phyloP scores from a whole-genome alignment of 2,888 invertebrate species.

The Catonia carolina region DNA sequence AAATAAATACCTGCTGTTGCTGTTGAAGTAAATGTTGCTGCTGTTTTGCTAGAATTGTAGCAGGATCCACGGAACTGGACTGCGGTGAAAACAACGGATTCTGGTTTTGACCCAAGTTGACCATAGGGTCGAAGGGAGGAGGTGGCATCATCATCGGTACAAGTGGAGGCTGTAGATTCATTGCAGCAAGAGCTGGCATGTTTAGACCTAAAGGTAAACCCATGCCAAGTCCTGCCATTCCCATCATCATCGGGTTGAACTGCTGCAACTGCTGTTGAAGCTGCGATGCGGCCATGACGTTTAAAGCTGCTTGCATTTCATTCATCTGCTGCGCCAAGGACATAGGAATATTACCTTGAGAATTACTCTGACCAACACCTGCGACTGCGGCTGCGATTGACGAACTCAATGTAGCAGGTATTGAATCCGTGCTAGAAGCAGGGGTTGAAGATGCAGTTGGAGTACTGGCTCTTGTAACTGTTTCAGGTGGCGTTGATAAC shows the following conservation, averaged over 20 bases:
- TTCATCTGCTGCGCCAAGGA: slow-evolving; percentile 68
- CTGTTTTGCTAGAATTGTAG: slow-evolving; percentile 57
- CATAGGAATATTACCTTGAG: slow-evolving; percentile 42
- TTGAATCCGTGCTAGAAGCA: slow-evolving; percentile 53
- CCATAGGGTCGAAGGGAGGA: slow-evolving; percentile 66
- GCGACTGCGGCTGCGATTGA: slow-evolving; percentile 40
- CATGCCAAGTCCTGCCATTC: slow-evolving; percentile 68
- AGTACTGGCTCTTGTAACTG: slow-evolving; percentile 54
- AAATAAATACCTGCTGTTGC: slow-evolving; percentile 57
- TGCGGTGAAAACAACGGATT: slow-evolving; percentile 49
- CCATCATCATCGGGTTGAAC: slow-evolving; percentile 85
- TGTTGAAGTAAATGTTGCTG: slow-evolving; percentile 61
- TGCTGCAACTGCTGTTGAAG: slow-evolving; percentile 77
- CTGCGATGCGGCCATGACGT: slow-evolving; percentile 65
- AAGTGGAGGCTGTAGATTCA: slow-evolving; percentile 90
- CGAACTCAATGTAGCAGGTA: slow-evolving; percentile 44
- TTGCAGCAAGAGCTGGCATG: slow-evolving; percentile 76
- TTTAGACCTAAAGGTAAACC: slow-evolving; percentile 73
- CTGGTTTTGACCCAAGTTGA: slow-evolving; percentile 37
- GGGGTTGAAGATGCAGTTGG: slow-evolving; percentile 55
- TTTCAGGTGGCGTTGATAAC: slow-evolving; percentile 37
- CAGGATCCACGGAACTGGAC: slow-evolving; percentile 41
- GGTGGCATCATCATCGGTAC: slow-evolving; percentile 85
- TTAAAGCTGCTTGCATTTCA: slow-evolving; percentile 78
- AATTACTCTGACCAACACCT: slow-evolving; percentile 38